A percentile compares a stretch with the other conserved stretches of the same genome.
phyloP scores from a whole-genome alignment of 1,140 invertebrate genomes.

The Batillaria attramentaria region DNA sequence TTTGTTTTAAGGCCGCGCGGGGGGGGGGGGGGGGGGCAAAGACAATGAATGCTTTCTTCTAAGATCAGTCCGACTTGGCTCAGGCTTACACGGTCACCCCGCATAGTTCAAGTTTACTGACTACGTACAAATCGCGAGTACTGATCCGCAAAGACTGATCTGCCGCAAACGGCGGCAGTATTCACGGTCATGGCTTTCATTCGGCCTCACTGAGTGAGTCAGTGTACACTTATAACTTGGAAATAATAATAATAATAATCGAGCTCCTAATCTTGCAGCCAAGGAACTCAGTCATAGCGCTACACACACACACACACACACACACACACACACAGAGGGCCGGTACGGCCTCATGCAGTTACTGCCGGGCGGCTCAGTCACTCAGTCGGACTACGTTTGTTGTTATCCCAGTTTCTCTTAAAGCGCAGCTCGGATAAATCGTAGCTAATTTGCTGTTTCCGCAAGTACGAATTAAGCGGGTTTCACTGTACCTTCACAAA shows the following conservation, averaged over 20 bases:
- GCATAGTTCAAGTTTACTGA: no score
- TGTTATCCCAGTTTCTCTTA: no score
- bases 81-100: not conserved
- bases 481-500: no score
- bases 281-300: not conserved
- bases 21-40: not conserved
- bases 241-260: not conserved
- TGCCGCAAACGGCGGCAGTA: no score
- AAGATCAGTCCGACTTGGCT: not conserved
- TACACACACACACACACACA: not conserved
- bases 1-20: not conserved
- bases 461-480: not conserved
- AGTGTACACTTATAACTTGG: not conserved
- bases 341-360: not conserved
- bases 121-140: no score
- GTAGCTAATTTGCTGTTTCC: no score
- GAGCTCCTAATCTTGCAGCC: not conserved
- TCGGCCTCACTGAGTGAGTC: not conserved
- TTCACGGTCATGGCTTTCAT: not conserved
- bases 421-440: no score
- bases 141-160: no score
- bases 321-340: not conserved
- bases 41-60: not conserved
- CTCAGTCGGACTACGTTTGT: not conserved
- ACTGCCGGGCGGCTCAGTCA: not conserved